phyloP scores from a whole-genome alignment of 2,113 vertebrate genomes.

The Amblyornis subalaris region DNA sequence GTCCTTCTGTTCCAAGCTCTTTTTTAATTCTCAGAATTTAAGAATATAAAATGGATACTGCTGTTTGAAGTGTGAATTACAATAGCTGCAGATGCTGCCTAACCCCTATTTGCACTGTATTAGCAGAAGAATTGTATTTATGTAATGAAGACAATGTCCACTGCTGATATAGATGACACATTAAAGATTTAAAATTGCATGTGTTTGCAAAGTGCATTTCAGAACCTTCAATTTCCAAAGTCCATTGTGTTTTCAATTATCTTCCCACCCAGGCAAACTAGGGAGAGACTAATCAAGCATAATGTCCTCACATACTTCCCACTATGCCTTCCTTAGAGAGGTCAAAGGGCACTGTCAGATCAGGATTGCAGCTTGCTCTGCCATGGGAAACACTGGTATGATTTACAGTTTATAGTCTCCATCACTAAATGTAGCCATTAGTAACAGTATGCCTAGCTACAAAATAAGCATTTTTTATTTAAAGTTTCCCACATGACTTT shows the following conservation, averaged over 20 bases:
- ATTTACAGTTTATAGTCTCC: conserved; percentile 52
- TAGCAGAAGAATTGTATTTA: conserved; percentile 46
- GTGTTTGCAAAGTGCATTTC: conserved; percentile 41
- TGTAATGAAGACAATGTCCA: conserved; percentile 46
- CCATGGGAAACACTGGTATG: conserved; percentile 39
- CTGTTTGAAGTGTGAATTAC: conserved; percentile 7
- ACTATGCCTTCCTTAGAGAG: conserved; percentile 13
- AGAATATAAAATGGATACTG: not conserved
- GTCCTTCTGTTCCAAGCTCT: not conserved
- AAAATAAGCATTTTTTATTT: conserved; percentile 29
- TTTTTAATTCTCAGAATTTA: not conserved
- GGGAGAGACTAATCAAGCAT: conserved; percentile 56
- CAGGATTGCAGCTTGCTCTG: not conserved
- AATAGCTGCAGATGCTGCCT: conserved; percentile 44
- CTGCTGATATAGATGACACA: conserved; percentile 44
- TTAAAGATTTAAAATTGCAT: conserved; percentile 56
- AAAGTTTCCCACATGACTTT: not conserved
- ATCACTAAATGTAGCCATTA: conserved; percentile 34
- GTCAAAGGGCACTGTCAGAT: conserved; percentile 18
- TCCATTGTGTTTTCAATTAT: conserved; percentile 65
- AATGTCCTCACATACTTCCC: conserved; percentile 49
- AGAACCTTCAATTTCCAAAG: conserved; percentile 38
- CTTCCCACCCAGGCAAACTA: conserved; percentile 53
- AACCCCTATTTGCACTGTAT: conserved; percentile 41
- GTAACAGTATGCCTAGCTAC: conserved; percentile 17